Evolutionary conservation across 2,113 vertebrate species (phyloP).

Genomic region (Atractosteus spatula): DNA sequence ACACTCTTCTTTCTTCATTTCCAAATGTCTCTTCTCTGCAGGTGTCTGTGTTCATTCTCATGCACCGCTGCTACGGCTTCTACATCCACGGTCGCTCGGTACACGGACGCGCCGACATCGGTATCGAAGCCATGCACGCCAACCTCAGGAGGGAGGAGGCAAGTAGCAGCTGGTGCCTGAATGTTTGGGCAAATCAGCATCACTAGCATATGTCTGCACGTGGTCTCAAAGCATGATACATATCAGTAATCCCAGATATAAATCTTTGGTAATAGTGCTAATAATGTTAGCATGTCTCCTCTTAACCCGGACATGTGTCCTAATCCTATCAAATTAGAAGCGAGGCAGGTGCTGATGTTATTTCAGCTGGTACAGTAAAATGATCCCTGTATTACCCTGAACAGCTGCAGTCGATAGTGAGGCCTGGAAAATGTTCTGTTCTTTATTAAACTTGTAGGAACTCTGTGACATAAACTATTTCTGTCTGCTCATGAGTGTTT

Average conservation of each 20-base stretch:
- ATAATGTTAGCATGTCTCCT: background rate
- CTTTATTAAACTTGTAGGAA: background rate
- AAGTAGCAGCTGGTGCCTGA: slow-evolving; percentile 21
- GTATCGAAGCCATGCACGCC: slow-evolving; percentile 78
- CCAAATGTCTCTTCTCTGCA: slow-evolving; percentile 40
- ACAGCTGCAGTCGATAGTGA: background rate
- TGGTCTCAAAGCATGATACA: too few relatives aligned
- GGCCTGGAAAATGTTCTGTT: background rate
- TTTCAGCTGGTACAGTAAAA: slow-evolving; percentile 40
- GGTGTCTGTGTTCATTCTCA: slow-evolving; percentile 77
- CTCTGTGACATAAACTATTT: background rate
- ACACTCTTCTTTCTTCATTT: too few relatives aligned
- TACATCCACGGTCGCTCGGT: slow-evolving; percentile 79
- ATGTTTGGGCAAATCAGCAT: too few relatives aligned
- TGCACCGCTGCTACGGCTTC: slow-evolving; percentile 73
- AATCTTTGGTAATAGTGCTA: too few relatives aligned
- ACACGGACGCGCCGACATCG: slow-evolving; percentile 75
- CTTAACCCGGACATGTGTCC: background rate
- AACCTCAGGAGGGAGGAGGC: slow-evolving; percentile 81
- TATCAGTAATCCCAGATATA: too few relatives aligned
- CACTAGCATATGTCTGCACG: too few relatives aligned
- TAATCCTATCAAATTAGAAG: background rate
- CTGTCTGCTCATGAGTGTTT: background rate
- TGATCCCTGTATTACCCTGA: background rate
- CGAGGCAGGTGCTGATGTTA: slow-evolving; percentile 14